Conservation (phyloP, 2,797 vertebrate species). For the Bradypodion pumilum region DNA sequence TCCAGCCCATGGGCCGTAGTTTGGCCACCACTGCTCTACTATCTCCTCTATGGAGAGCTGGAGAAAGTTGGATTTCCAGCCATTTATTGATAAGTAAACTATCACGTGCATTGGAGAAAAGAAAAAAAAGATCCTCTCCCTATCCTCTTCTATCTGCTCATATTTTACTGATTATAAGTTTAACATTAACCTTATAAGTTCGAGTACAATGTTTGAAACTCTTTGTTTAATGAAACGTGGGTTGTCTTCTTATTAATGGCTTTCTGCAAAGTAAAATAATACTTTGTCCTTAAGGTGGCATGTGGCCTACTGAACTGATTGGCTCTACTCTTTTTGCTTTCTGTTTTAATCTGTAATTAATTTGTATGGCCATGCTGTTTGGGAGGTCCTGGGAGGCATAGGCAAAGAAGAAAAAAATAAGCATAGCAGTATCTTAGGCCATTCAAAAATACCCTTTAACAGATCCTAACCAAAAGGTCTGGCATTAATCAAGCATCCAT, state of each 20-base stretch:
- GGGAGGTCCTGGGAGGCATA: no score
- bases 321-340: background rate
- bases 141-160: no score
- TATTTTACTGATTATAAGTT: no score
- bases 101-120: background rate
- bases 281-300: background rate
- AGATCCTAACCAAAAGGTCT: background rate
- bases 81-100: no score
- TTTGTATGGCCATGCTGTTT: background rate
- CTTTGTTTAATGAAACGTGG: background rate
- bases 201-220: background rate
- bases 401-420: no score
- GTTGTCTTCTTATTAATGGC: background rate
- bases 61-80: no score
- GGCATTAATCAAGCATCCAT: background rate
- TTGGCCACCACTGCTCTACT: no score
- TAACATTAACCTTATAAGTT: background rate
- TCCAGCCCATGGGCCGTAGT: no score
- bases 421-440: no score
- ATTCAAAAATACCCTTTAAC: no score
- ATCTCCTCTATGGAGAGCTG: no score
- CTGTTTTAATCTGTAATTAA: background rate
- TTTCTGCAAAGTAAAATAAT: background rate
- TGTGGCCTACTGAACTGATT: background rate
- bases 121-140: no score